Evolutionary conservation across 2,888 invertebrate genomes (phyloP), one percentile per base, ranked within the genome.

Genomic region (Stegophylla sp.): DNA sequence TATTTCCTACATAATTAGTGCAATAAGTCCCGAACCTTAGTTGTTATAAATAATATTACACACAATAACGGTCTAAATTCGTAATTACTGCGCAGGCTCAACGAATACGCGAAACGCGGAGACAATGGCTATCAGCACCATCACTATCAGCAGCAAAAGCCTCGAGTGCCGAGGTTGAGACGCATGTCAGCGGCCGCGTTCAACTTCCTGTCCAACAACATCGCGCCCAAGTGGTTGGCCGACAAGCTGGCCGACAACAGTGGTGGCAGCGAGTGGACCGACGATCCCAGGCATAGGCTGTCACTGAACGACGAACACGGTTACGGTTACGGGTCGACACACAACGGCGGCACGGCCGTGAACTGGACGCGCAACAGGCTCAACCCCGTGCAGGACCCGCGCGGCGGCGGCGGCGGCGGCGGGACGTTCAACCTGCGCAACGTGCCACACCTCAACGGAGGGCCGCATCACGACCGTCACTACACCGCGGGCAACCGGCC

Each of bases 121-220:
- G 69, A 13, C 15, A 17, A 43, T 34, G 56, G 26, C 23, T 34
- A 34, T 34, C 34, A 34, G 34, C 34, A 34, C 4, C 41, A 34
- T 9, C 64, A 59, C 1, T 45, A 56, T 1, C 53, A 41, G 12
- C 64, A 71, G 3, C 79, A 73, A 17, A 64, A 82, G 20, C 81
- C 83, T 1, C 67, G 77, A 0, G 82, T 83, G 5, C 82, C 81
- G 7, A 83, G 83, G 51, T 61, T 85, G 12, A 82, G 85, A 17
- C 82, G 85, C 4, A 83, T 85, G 83, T 85, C 85, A 0, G 83
- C 83, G 71, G 85, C 85, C 1, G 85, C 85, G 23, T 82, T 84
- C 23, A 84, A 85, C 64, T 84, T 85, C 66, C 77, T 85, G 61
- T 82, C 83, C 15, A 64, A 82, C 56, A 82, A 67, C 75, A 77